Evolutionary conservation across 2,113 vertebrate species (phyloP), one percentile per base, ranked within the genome.

Genomic region (Cairina moschata): DNA sequence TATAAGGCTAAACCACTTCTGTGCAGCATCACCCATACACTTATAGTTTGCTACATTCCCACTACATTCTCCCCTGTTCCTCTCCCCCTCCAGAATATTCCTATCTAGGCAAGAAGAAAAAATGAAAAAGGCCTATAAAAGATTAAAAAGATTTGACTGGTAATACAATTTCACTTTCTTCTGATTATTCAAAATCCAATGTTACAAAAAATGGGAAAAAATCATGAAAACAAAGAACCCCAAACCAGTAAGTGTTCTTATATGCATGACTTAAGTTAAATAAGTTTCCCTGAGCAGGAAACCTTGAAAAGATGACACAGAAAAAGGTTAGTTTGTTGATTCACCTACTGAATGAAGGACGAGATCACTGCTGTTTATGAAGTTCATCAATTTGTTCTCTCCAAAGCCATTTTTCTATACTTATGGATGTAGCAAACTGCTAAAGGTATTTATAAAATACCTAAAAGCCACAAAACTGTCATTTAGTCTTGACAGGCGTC

Each of bases 61-160:
- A 66, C 74, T 23, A 59, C 31, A 29, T 16, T 36, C 48, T 29
- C 7, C 66, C 14, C 76, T 21, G 26, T 16, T 18, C 23, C 20
- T 71, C n/a, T 2, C 2, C 11, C 8, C 10, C 6, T 65, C 38
- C 28, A 12, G 8, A 46, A 0, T 15, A 59, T 7, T 56, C 2
- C 14, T 56, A n/a, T 50, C 42, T 16, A 71, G 17, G 6, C 4
- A 75, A 66, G 46, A 5, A 88, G 66, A 92, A 69, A 36, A 38
- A 73, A 71, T 15, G 6, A 80, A 23, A 28, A 78, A 34, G 32
- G 88, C 2, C 2, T 18, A 72, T 4, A 6, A 58, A 31, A 2
- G 1, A n/a, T 71, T 84, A 63, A 71, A 87, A 81, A 62, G 6
- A 52, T 67, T 84, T 87, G 42, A 54, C 36, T 8, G 31, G 2